Evolutionary conservation across 2,797 vertebrate species (phyloP), one percentile per base, ranked within the genome.

Genomic region (Allenopithecus nigroviridis): DNA sequence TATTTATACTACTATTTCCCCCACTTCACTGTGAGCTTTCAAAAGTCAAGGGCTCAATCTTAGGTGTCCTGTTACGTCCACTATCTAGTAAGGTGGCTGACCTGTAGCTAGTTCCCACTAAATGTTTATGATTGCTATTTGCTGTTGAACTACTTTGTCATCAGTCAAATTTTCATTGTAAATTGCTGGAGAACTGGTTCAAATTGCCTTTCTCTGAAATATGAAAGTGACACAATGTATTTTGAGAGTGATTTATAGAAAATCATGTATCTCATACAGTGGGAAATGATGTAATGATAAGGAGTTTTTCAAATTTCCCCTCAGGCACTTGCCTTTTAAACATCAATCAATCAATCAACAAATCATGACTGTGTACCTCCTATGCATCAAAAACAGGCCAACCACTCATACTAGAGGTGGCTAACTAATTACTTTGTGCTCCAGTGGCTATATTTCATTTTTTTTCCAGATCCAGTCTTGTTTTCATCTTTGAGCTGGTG

Each of bases 241-340:
- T 98, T 80, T 93, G 93, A 97, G 72, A 96, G 92, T 92, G 94
- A 97, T 93, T 98, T 98, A 96, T 96, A 96, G 93, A 96, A 98
- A 98, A 97, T 96, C 61, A 57, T 91, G 61, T 94, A 81, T 96
- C 97, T 98, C 75, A 94, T 92, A 84, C 43, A 96, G 50, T 91
- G 91, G 83, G 50, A 97, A 96, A 93, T 26, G 43, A 79, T 95
- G 89, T 86, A 94, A 91, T 89, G 91, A 89, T 97, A 98, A 90
- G 70, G 81, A 97, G 79, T 70, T 55, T 89, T 97, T 96, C 85
- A 97, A 75, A 94, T 96, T 97, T 96, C 41, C 89, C 87, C 70
- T 95, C 26, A 48, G 39, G 84, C 86, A 46, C 46, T 97, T 96
- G 76, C 57, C 84, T 96, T 96, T 96, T 94, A 95, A 89, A 96